Evolutionary conservation across 2,797 vertebrate genomes (phyloP).

Genomic region (Leucoraja ocellata): DNA sequence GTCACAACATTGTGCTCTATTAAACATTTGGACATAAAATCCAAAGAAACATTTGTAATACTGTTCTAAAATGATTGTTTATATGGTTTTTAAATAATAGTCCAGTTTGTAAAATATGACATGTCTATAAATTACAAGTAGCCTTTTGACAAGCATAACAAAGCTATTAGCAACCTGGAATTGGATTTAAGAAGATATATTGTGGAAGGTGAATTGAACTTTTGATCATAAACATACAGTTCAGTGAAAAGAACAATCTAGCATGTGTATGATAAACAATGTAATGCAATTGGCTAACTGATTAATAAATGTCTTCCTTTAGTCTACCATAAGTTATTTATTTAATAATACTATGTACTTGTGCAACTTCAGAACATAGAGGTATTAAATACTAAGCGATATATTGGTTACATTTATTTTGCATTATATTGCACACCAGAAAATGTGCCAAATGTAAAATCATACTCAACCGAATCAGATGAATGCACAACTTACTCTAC

Average conservation of each 20-base stretch:
- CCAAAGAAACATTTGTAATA: background rate
- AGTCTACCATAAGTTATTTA: too few relatives aligned
- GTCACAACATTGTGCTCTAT: background rate
- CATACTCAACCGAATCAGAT: background rate
- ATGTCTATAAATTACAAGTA: background rate
- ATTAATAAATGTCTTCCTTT: background rate
- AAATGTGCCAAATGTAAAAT: background rate
- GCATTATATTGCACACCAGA: background rate
- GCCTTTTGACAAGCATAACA: background rate
- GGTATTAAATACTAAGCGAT: background rate
- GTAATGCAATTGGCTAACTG: background rate
- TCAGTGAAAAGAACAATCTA: background rate
- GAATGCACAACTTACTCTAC: background rate
- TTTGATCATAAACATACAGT: background rate
- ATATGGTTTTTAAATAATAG: background rate
- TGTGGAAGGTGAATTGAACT: background rate
- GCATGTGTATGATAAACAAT: too few relatives aligned
- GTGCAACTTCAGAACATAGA: background rate
- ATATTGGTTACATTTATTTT: background rate
- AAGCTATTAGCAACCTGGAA: background rate
- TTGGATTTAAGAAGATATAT: background rate
- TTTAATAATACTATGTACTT: background rate
- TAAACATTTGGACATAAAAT: background rate
- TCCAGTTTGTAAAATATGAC: background rate
- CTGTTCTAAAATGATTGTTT: background rate